Evolutionary conservation across 2,113 vertebrate species (phyloP).

Genomic region (Tichodroma muraria): DNA sequence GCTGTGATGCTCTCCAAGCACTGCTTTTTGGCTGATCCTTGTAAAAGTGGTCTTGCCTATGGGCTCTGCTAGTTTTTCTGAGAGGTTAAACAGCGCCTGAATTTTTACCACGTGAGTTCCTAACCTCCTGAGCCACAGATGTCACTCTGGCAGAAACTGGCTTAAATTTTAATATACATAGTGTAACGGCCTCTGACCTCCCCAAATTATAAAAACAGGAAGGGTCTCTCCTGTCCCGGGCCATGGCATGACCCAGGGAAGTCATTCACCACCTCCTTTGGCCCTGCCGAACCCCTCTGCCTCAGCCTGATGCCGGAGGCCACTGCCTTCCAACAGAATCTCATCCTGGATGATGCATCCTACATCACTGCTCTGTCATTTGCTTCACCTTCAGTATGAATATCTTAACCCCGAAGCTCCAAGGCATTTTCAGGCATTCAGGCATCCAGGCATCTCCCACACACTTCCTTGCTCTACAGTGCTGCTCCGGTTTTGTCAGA

Average conservation of each 20-base stretch:
- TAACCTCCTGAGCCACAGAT: not conserved
- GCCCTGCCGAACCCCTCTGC: not conserved
- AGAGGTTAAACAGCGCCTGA: not conserved
- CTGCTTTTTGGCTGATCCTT: not conserved
- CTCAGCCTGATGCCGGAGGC: not conserved
- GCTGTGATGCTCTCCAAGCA: not conserved
- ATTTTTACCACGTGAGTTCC: not conserved
- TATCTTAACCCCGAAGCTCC: not conserved
- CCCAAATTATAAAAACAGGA: not conserved
- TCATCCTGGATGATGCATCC: not conserved
- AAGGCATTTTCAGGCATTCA: not conserved
- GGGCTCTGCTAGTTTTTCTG: not conserved
- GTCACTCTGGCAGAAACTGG: not conserved
- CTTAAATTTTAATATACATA: not conserved
- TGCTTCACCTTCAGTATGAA: not conserved
- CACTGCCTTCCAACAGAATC: not conserved
- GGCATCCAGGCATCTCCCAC: not conserved
- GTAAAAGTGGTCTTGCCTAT: not conserved
- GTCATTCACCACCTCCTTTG: fast-evolving
- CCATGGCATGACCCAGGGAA: not conserved
- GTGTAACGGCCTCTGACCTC: not conserved
- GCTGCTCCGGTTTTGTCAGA: not conserved
- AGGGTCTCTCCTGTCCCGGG: not conserved
- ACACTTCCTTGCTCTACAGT: not conserved
- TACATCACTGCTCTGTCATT: not conserved